Evolutionary conservation across 2,113 vertebrate genomes (phyloP).

Genomic region (Epinephelus moara): DNA sequence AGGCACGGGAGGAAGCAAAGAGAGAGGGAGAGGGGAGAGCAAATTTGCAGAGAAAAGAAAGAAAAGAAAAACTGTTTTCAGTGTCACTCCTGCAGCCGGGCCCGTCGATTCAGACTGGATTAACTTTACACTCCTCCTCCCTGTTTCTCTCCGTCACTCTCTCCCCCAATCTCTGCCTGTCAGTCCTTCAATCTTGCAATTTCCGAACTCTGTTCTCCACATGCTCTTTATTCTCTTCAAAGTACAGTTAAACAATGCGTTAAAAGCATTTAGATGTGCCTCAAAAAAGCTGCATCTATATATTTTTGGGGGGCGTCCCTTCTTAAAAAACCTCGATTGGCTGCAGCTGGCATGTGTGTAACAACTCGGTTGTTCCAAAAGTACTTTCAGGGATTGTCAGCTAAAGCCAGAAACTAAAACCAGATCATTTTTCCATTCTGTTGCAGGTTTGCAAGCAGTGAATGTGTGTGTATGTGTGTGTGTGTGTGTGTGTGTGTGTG

Average conservation of each 20-base stretch:
- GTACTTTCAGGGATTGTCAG: background rate
- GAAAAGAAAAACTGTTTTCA: constrained; percentile 85
- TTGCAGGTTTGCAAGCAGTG: background rate
- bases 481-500: constrained; percentile 32
- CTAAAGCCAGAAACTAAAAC: background rate
- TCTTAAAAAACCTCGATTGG: background rate
- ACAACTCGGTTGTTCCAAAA: background rate
- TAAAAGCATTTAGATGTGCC: constrained; percentile 26
- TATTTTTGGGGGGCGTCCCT: background rate
- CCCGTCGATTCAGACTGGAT: constrained; percentile 81
- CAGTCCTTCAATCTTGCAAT: constrained; percentile 48
- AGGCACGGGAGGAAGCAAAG: constrained; percentile 82
- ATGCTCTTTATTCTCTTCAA: constrained; percentile 36
- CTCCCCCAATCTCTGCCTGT: constrained; percentile 42
- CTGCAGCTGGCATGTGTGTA: background rate
- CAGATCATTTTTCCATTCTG: background rate
- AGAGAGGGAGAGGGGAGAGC: constrained; percentile 78
- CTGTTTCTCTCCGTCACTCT: constrained; percentile 57
- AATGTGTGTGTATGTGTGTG: constrained; percentile 30
- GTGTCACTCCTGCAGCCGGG: constrained; percentile 80
- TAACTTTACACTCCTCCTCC: constrained; percentile 82
- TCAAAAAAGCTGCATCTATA: constrained; percentile 1
- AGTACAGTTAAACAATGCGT: constrained; percentile 4
- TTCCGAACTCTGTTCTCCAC: constrained; percentile 54
- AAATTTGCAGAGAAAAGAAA: constrained; percentile 82